phyloP scores from a whole-genome alignment of 2,888 invertebrate genomes.

The Dryocosmus kuriphilus region DNA sequence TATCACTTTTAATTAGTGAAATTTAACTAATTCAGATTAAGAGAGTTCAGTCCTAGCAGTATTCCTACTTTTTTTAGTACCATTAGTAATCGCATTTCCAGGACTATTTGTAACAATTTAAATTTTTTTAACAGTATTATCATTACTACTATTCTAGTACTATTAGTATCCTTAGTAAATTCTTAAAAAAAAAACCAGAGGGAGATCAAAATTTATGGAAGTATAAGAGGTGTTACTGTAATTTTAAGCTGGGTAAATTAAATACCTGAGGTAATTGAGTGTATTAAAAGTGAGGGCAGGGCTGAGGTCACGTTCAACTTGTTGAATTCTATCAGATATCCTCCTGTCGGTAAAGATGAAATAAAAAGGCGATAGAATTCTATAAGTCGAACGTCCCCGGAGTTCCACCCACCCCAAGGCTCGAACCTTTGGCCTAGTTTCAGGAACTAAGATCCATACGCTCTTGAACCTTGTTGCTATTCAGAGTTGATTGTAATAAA shows the following conservation, averaged over 20 bases:
- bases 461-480: constrained; percentile 26
- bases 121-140: too few species aligned
- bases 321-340: constrained; percentile 36
- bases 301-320: constrained; percentile 34
- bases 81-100: too few species aligned
- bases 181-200: background rate
- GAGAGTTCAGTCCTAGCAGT: too few species aligned
- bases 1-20: too few species aligned
- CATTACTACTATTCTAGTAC: too few species aligned
- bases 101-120: too few species aligned
- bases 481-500: constrained; percentile 29
- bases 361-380: constrained; percentile 32
- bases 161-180: background rate
- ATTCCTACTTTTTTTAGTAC: too few species aligned
- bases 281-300: background rate
- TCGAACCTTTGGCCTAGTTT: constrained; percentile 31
- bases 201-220: background rate
- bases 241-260: constrained; percentile 4
- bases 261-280: constrained; percentile 22
- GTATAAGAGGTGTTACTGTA: background rate
- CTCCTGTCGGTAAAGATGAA: constrained; percentile 78
- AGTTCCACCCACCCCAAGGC: constrained; percentile 16
- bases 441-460: constrained; percentile 30
- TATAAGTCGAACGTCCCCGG: constrained; percentile 33
- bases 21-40: too few species aligned